Evolutionary conservation across 2,797 vertebrate species (phyloP).

Genomic region (Tinamus major): DNA sequence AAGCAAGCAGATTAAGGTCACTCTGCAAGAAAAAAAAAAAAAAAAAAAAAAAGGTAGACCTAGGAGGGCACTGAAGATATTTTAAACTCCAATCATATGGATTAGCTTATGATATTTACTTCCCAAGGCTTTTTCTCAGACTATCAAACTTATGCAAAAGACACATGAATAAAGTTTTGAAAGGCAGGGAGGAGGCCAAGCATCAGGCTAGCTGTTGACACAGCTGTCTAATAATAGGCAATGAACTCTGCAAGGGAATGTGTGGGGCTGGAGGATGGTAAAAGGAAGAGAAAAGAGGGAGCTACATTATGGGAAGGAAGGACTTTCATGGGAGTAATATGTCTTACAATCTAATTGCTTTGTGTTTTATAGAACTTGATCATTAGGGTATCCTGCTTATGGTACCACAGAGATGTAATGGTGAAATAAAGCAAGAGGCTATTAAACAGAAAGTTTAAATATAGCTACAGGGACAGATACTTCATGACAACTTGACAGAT

Average conservation of each 20-base stretch:
- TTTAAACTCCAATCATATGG: not conserved
- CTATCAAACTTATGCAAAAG: not conserved
- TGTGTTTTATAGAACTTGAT: conserved; percentile 82
- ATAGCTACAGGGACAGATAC: conserved; percentile 85
- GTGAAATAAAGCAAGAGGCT: conserved; percentile 87
- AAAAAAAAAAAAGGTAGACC: not conserved
- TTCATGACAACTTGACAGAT: conserved; percentile 88
- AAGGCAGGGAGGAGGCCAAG: conserved; percentile 20
- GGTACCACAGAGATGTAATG: conserved; percentile 79
- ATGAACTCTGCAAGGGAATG: conserved; percentile 6
- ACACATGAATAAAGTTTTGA: not conserved
- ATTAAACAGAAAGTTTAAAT: conserved; percentile 90
- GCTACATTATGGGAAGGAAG: conserved; percentile 65
- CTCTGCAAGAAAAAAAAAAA: not conserved
- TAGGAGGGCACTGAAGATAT: not conserved
- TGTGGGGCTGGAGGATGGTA: not conserved
- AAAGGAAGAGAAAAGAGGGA: conserved; percentile 25
- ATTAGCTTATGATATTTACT: not conserved
- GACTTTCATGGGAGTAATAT: conserved; percentile 78
- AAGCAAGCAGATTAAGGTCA: not conserved
- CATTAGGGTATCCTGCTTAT: conserved; percentile 83
- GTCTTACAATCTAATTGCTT: conserved; percentile 82
- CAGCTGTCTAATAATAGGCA: conserved; percentile 30
- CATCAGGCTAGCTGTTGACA: conserved; percentile 58
- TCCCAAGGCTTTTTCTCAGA: not conserved